Conservation (phyloP, 2,797 vertebrate genomes). For the Coregonus suidteri region DNA sequence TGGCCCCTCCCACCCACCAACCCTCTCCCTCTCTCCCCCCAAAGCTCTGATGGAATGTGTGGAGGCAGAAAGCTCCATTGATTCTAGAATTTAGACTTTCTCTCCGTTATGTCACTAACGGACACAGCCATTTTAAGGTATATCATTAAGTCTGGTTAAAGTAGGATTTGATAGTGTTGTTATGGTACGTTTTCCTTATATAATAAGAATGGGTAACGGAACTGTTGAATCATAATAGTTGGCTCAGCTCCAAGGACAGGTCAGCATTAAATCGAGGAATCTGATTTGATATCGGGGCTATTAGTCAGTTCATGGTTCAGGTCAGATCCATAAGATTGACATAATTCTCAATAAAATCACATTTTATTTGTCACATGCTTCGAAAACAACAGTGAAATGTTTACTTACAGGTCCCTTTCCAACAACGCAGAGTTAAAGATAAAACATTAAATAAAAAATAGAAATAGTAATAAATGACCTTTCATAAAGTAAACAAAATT, state of each 20-base stretch:
- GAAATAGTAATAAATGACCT: background rate
- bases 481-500: conserved; percentile 21
- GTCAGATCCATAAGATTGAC: conserved; percentile 13
- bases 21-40: too few relatives aligned
- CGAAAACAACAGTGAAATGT: too few relatives aligned
- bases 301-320: conserved; percentile 76
- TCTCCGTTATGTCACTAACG: background rate
- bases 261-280: conserved; percentile 70
- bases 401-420: too few relatives aligned
- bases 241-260: conserved; percentile 80
- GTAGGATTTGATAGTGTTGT: background rate
- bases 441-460: background rate
- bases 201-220: background rate
- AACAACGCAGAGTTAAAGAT: background rate
- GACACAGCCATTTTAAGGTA: background rate
- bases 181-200: background rate
- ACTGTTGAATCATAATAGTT: conserved; percentile 29
- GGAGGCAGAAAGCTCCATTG: conserved; percentile 15
- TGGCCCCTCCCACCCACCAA: conserved; percentile 46
- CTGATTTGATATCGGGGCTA: conserved; percentile 74
- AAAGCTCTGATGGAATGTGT: conserved; percentile 47
- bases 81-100: conserved; percentile 4
- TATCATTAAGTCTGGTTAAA: background rate
- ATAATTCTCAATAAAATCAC: conserved; percentile 8
- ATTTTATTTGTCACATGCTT: too few relatives aligned